Evolutionary conservation across 2,888 invertebrate species (phyloP), one percentile per base, ranked within the genome.

Genomic region (Adelognathus sp.): DNA sequence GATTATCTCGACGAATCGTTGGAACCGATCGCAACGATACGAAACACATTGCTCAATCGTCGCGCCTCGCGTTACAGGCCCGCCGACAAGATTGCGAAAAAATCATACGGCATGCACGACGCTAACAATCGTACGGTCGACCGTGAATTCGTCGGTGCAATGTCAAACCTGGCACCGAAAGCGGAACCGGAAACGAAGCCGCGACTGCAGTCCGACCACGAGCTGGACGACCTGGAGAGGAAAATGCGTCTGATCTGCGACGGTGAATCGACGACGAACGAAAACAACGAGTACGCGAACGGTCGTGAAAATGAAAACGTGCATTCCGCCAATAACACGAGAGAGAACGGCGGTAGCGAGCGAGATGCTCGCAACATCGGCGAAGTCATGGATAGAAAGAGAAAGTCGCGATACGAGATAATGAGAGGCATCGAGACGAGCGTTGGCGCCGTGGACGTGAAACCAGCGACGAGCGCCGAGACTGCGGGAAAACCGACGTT

Each of bases 141-240:
- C n/a, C 46, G 36, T 18, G 39, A 36, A 50, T 29, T 83, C 5
- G 44, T 81, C 21, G 56, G 80, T 4, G 77, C 33, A 21, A 77
- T 78, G 27, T 76, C 82, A 21, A 75, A 66, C 50, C 69, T 75
- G 16, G 33, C 24, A 5, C 9, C 3, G 11, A 79, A 76, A 33
- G 81, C 84, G 58, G 84, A 83, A 60, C 52, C 16, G 9, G 67
- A 75, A 52, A 58, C 63, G 24, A 61, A 56, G n/a, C 56, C 71
- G 18, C 46, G 4, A 5, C 33, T 50, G 11, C 27, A 72, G 16
- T 79, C 72, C 54, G 46, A 85, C 41, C 82, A 84, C 56, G 85
- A 85, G 66, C 88, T 88, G 29, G 87, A 88, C 63, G 89, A 90
- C 63, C 88, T 90, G 33, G 90, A 79, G 29, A 67, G 72, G 64